Percentiles rank a stretch among this genome's conserved stretches.
phyloP scores from a whole-genome alignment of 2,888 invertebrate genomes.

The Metalampra italica region DNA sequence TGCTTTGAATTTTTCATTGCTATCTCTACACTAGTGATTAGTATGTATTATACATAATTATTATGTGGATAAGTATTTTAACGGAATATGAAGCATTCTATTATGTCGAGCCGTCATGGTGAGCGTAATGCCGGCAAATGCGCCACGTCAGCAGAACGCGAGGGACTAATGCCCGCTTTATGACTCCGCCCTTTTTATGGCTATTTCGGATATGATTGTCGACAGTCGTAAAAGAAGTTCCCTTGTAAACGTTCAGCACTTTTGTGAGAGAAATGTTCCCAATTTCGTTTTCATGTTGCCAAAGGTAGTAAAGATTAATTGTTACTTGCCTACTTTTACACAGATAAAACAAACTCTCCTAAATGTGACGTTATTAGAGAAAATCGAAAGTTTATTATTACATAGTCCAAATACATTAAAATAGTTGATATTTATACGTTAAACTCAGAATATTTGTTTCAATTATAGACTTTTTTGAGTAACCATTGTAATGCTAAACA shows the following conservation, averaged over 20 bases:
- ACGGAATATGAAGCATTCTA: not conserved
- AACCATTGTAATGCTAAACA: no score
- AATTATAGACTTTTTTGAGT: no score
- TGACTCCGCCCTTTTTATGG: constrained; percentile 62
- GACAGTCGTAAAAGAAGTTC: constrained; percentile 55
- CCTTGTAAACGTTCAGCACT: constrained; percentile 39
- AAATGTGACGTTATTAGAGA: not conserved
- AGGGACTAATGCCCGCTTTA: constrained; percentile 66
- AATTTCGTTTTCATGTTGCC: not conserved
- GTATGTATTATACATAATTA: no score
- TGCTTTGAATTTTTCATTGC: no score
- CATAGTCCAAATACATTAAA: no score
- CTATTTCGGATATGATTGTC: constrained; percentile 64
- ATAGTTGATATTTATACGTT: no score
- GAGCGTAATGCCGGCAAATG: constrained; percentile 18
- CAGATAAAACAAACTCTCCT: not conserved
- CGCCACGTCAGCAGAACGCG: constrained; percentile 50
- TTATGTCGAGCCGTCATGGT: not conserved
- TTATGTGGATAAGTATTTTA: not conserved
- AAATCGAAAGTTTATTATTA: not conserved
- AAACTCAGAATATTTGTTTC: no score
- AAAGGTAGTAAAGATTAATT: not conserved
- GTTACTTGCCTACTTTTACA: not conserved
- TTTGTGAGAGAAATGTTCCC: not conserved
- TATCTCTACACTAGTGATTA: no score